Percentiles rank a stretch among this genome's conserved stretches.
These are phyloP conservation scores for Elephas maximus DNA, from an alignment of 2,113 vertebrate genomes.

Conservation along the genomic window DNA sequence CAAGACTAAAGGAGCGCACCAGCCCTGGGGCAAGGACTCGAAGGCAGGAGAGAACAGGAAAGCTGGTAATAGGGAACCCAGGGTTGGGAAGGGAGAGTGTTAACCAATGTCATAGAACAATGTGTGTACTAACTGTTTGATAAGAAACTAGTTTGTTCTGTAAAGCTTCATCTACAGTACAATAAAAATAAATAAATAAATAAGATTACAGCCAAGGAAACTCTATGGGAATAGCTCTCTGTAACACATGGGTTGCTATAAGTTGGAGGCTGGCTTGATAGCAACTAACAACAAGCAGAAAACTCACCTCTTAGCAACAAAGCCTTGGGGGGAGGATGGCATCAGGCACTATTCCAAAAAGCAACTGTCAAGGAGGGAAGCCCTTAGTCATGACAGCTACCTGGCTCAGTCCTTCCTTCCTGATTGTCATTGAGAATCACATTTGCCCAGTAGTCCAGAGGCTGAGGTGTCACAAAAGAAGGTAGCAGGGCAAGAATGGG, in stretches of 20 bases:
- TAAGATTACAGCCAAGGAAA: background rate
- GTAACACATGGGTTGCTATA: background rate
- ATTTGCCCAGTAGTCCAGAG: slow-evolving; percentile 8
- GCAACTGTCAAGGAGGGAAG: background rate
- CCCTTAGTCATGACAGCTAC: background rate
- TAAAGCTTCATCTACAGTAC: too few relatives aligned
- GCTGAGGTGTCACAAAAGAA: background rate
- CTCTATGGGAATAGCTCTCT: background rate
- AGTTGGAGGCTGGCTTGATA: background rate
- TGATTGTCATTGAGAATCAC: slow-evolving; percentile 52
- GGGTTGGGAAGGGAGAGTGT: too few relatives aligned
- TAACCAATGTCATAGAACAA: too few relatives aligned
- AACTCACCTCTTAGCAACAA: slow-evolving; percentile 46
- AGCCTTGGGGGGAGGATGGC: background rate
- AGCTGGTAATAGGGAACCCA: too few relatives aligned
- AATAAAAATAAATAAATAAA: too few relatives aligned
- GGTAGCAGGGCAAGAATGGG: background rate
- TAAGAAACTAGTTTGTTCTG: too few relatives aligned
- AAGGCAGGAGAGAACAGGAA: too few relatives aligned
- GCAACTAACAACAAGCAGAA: background rate
- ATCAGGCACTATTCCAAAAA: background rate
- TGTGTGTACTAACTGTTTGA: too few relatives aligned
- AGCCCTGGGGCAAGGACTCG: too few relatives aligned
- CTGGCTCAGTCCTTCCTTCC: background rate
- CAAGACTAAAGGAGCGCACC: too few relatives aligned